Conservation (phyloP, 1,140 invertebrate genomes). For the Tetragnatha versicolor region DNA sequence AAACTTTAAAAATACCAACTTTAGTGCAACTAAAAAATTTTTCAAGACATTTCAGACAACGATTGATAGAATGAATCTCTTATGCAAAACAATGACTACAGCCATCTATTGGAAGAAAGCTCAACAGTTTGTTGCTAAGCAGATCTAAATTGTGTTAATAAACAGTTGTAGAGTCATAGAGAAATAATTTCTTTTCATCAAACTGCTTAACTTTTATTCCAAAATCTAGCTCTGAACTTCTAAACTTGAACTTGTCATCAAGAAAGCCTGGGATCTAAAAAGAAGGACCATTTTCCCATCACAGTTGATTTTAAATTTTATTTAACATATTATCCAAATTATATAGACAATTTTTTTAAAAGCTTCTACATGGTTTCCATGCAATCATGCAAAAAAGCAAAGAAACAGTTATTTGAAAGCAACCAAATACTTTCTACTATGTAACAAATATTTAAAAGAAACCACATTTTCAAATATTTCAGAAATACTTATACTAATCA, state of each 20-base stretch:
- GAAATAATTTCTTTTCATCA: conserved; percentile 46
- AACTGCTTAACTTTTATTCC: conserved; percentile 30
- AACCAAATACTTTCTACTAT: neutral
- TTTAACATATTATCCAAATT: too few relatives aligned
- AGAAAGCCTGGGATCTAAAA: conserved; percentile 39
- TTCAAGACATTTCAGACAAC: too few relatives aligned
- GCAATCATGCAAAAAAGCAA: too few relatives aligned
- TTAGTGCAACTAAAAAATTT: too few relatives aligned
- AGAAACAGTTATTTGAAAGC: neutral
- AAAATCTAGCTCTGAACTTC: conserved; percentile 3
- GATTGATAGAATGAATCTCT: too few relatives aligned
- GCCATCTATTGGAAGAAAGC: neutral
- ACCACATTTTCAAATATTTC: conserved; percentile 7
- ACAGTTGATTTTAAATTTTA: too few relatives aligned
- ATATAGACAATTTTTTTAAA: neutral
- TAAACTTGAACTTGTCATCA: conserved; percentile 49
- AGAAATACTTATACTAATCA: neutral
- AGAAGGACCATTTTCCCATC: neutral
- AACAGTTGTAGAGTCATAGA: conserved; percentile 40
- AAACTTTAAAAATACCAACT: too few relatives aligned
- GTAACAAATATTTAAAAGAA: conserved; percentile 1
- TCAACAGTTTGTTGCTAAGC: neutral
- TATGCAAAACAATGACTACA: neutral
- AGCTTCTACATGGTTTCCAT: too few relatives aligned
- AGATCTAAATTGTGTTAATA: conserved; percentile 21